Evolutionary conservation across 35 echinoderm and acorn worm genomes (phyloP), one percentile per base, ranked within the genome.

Genomic region (Patiria miniata): DNA sequence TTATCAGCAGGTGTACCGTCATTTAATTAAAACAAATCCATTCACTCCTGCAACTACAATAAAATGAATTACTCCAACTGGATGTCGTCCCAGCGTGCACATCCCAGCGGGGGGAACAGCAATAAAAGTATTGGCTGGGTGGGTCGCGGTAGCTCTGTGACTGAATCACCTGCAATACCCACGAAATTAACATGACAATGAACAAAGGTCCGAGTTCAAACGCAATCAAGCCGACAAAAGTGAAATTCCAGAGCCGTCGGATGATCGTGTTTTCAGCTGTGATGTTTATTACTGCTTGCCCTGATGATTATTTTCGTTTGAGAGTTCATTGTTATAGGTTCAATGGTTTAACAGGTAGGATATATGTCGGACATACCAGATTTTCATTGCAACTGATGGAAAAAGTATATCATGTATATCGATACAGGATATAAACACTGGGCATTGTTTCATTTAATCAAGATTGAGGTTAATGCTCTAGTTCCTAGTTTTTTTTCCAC

Each of bases 161-260:
- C 57, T 60, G 65, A 22, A 34, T 30, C 65, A 30, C 26, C 26
- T 73, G 26, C 4, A 47, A 6, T 12, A 47, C 42, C 42, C 42
- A 4, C 12, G 42, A 47, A 47, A 73, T 73, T 73, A 73, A 14
- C 65, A 73, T 73, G 29, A 73, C 7, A 73, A 73, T 73, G 29
- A 22, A 73, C 26, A 73, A 73, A 73, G 65, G 26, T 36, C 23
- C 8, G 30, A 34, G 65, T 73, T 73, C 65, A 73, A 73, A 73
- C 34, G 65, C 29, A 7, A 73, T 10, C 0, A 21, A 21, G 58
- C 18, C 19, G 9, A 23, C 5, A 60, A 73, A 73, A 73, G 65
- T 73, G 65, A 73, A 73, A 73, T 73, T 73, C 30, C 65, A 73
- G 65, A 47, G 42, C 12, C 42, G 42, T 47, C 42, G 42, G 42